phyloP scores from a whole-genome alignment of 2,113 vertebrate genomes.

The Platycercus adscitus region DNA sequence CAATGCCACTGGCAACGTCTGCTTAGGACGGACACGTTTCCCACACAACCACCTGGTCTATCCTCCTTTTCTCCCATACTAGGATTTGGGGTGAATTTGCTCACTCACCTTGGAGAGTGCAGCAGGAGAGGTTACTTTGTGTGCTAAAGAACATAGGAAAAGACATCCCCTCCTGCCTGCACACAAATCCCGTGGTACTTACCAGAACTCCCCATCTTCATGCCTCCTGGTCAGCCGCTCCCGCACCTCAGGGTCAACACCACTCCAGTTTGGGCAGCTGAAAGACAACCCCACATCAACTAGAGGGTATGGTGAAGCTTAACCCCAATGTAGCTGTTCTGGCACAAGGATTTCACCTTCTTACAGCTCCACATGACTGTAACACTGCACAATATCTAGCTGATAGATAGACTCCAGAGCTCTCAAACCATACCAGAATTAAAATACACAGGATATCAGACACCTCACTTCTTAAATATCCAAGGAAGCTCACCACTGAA shows the following conservation, averaged over 20 bases:
- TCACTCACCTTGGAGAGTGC: not conserved
- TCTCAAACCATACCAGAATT: not conserved
- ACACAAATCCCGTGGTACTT: not conserved
- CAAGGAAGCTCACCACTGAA: not conserved
- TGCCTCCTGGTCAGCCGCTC: slow-evolving; percentile 79
- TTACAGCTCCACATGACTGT: not conserved
- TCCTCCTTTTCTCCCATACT: not conserved
- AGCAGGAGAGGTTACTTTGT: not conserved
- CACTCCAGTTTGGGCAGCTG: slow-evolving; percentile 89
- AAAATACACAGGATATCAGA: not conserved
- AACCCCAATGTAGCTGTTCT: not conserved
- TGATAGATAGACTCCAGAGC: not conserved
- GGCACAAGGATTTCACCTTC: not conserved
- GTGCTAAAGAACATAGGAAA: not conserved
- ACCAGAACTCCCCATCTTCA: slow-evolving; percentile 96
- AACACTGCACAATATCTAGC: not conserved
- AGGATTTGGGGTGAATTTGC: not conserved
- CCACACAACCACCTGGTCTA: not conserved
- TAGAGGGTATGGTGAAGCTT: not conserved
- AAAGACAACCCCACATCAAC: not conserved
- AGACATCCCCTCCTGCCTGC: not conserved
- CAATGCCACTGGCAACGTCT: accelerated
- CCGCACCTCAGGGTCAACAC: slow-evolving; percentile 76
- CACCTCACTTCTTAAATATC: not conserved
- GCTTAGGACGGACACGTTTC: not conserved